phyloP scores from a whole-genome alignment of 2,888 invertebrate species.

The Sesamia inferens region DNA sequence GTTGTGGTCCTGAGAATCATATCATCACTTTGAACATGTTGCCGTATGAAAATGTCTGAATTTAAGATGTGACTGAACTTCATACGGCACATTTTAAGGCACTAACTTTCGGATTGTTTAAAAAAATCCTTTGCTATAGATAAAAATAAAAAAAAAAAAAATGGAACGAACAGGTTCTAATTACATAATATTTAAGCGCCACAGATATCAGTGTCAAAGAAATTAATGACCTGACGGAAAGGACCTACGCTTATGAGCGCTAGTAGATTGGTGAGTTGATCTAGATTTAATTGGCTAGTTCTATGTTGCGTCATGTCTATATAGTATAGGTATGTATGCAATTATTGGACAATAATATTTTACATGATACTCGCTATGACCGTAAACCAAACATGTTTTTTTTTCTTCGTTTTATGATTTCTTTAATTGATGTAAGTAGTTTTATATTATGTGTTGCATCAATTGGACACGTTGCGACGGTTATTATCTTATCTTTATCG shows the following conservation, averaged over 20 bases:
- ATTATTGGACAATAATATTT: constrained; percentile 59
- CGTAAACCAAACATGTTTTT: constrained; percentile 55
- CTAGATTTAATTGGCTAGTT: constrained; percentile 64
- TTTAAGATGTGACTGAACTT: background rate
- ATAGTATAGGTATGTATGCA: constrained; percentile 44
- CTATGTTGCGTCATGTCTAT: constrained; percentile 54
- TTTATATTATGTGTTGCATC: constrained; percentile 46
- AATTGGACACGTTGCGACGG: constrained; percentile 19
- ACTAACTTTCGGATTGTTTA: background rate
- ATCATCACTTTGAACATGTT: background rate
- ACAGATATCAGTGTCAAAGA: constrained; percentile 65
- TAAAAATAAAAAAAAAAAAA: background rate
- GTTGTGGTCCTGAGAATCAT: background rate
- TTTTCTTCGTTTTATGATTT: constrained; percentile 48
- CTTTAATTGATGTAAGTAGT: constrained; percentile 56
- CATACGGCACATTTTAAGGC: too few relatives aligned
- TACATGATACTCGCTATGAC: constrained; percentile 41
- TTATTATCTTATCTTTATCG: constrained; percentile 30
- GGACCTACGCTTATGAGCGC: constrained; percentile 61
- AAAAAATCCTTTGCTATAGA: background rate
- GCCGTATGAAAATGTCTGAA: background rate
- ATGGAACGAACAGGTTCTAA: constrained; percentile 1
- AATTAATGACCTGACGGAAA: constrained; percentile 67
- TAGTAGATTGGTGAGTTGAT: constrained; percentile 50
- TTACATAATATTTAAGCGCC: constrained; percentile 31